Conservation (phyloP, 2,888 invertebrate species). For the Mythimna impura region DNA sequence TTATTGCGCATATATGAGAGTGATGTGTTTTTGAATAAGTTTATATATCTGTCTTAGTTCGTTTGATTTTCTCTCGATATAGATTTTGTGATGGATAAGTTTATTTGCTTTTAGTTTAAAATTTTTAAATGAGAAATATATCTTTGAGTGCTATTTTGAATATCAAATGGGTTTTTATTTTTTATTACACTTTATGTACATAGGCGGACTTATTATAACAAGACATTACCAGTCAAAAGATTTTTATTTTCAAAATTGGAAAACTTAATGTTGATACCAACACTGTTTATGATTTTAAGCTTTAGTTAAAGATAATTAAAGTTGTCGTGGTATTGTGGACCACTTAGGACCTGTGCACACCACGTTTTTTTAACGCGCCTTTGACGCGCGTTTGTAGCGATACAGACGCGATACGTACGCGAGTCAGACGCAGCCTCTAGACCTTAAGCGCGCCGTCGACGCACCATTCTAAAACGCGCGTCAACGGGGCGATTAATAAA, state of each 20-base stretch:
- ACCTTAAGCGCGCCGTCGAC: no score
- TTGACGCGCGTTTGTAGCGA: no score
- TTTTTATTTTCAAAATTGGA: no score
- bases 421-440: no score
- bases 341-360: no score
- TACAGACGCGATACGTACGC: no score
- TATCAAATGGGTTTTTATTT: background rate
- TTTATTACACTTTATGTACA: background rate
- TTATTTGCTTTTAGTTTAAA: conserved; percentile 15
- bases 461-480: no score
- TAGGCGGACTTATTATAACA: no score
- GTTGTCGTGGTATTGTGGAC: background rate
- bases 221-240: no score
- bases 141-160: background rate
- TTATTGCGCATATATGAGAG: conserved; percentile 43
- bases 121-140: conserved; percentile 11
- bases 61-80: conserved; percentile 32
- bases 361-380: no score
- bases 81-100: conserved; percentile 36
- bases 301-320: background rate
- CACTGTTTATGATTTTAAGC: background rate
- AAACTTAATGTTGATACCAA: background rate
- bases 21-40: conserved; percentile 52
- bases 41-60: conserved; percentile 7
- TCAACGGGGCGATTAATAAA: no score